Evolutionary conservation across 2,113 vertebrate genomes (phyloP).

Genomic region (Diglossa brunneiventris): DNA sequence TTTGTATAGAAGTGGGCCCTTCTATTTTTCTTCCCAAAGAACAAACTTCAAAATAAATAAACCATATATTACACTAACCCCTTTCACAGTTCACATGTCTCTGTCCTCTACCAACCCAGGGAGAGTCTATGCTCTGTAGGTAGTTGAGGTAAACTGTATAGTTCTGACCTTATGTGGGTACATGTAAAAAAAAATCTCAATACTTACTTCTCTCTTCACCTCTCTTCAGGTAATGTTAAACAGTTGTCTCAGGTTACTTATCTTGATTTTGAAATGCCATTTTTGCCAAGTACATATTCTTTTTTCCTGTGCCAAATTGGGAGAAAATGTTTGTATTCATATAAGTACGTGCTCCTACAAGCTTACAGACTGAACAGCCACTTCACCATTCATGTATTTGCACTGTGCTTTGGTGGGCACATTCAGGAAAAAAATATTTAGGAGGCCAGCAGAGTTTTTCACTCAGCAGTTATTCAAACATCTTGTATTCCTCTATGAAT

Average conservation of each 20-base stretch:
- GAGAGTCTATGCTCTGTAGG: background rate
- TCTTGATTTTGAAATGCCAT: background rate
- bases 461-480: background rate
- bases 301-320: background rate
- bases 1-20: background rate
- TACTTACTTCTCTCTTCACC: background rate
- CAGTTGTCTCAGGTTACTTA: background rate
- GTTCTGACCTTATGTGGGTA: background rate
- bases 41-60: background rate
- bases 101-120: background rate
- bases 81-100: background rate
- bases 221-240: background rate
- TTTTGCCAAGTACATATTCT: background rate
- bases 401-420: background rate
- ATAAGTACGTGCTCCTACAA: background rate
- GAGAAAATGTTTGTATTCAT: conserved; percentile 10
- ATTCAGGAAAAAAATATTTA: background rate
- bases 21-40: background rate
- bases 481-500: background rate
- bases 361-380: background rate
- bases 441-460: background rate
- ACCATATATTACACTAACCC: background rate
- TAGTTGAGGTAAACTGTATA: background rate
- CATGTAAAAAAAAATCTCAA: background rate
- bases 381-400: conserved; percentile 31